phyloP scores from a whole-genome alignment of 1,140 invertebrate species.

The Steinernema feltiae region DNA sequence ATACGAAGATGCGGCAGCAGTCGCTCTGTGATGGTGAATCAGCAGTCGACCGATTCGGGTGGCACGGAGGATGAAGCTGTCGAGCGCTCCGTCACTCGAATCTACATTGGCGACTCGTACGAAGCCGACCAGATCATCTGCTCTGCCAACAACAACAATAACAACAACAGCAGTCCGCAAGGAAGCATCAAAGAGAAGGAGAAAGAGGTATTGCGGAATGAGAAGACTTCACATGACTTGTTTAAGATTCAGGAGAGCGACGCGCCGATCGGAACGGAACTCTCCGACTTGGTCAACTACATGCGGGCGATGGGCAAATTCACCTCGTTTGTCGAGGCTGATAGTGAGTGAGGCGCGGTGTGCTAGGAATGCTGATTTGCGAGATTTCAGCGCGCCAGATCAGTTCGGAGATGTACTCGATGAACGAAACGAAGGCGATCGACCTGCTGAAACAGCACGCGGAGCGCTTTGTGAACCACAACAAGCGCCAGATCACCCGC shows the following conservation, averaged over 20 bases:
- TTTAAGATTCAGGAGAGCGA: not conserved
- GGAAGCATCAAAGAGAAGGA: not conserved
- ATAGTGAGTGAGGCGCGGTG: not conserved
- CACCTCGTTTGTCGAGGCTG: not conserved
- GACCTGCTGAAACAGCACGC: slow-evolving; percentile 76
- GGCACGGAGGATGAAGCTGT: slow-evolving; percentile 1
- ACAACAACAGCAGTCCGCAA: not conserved
- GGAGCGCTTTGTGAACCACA: slow-evolving; percentile 98
- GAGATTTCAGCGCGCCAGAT: not conserved
- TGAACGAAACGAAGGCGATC: slow-evolving; percentile 7
- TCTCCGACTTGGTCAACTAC: not conserved
- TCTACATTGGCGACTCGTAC: slow-evolving; percentile 8
- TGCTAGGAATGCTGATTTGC: not conserved
- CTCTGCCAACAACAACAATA: not conserved
- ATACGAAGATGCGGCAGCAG: not conserved
- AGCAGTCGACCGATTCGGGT: not conserved
- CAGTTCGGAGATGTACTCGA: slow-evolving; percentile 2
- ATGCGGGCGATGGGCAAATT: slow-evolving; percentile 2
- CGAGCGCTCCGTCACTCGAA: not conserved
- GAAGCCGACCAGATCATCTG: not conserved
- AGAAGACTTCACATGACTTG: too few species aligned
- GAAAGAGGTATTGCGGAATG: not conserved
- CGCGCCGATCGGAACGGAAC: not conserved
- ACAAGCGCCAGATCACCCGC: slow-evolving; percentile 95
- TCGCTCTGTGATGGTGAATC: slow-evolving; percentile 5